Evolutionary conservation across 2,888 invertebrate species (phyloP).

Genomic region (Psococerastis gibbosa): DNA sequence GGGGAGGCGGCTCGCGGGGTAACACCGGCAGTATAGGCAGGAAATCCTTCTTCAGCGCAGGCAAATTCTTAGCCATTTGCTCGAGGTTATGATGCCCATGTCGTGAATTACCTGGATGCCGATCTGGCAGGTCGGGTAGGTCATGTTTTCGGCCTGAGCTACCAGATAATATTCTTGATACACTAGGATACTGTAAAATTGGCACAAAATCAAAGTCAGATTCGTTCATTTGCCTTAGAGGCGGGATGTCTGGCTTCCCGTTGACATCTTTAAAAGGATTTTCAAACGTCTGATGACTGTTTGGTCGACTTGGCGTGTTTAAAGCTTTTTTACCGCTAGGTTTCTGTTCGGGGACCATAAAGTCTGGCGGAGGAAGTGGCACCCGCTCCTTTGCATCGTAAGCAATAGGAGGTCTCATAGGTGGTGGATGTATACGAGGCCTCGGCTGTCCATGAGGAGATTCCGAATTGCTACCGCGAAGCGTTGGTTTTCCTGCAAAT

Average conservation of each 20-base stretch:
- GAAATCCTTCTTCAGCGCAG: slow-evolving; percentile 12
- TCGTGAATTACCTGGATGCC: slow-evolving; percentile 24
- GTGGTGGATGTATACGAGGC: slow-evolving; percentile 64
- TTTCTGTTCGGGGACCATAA: slow-evolving; percentile 31
- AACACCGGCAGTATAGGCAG: slow-evolving; percentile 10
- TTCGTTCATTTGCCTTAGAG: slow-evolving; percentile 19
- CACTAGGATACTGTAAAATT: slow-evolving; percentile 58
- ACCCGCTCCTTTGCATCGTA: slow-evolving; percentile 69
- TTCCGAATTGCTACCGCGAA: slow-evolving; percentile 49
- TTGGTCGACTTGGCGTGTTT: slow-evolving; percentile 53
- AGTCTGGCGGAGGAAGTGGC: slow-evolving; percentile 51
- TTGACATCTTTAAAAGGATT: slow-evolving; percentile 19
- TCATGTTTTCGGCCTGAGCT: slow-evolving; percentile 70
- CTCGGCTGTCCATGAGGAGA: slow-evolving; percentile 44
- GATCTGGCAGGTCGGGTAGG: slow-evolving; percentile 54
- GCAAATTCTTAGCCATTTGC: slow-evolving; percentile 13
- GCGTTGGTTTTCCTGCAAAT: slow-evolving; percentile 74
- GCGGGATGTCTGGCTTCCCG: slow-evolving; percentile 18
- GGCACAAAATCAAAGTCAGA: slow-evolving; percentile 38
- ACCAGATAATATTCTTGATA: slow-evolving; percentile 67
- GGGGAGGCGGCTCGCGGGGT: slow-evolving; percentile 11
- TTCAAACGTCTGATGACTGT: slow-evolving; percentile 17
- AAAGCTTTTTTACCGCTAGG: slow-evolving; percentile 39
- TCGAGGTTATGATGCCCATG: slow-evolving; percentile 39
- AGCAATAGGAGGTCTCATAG: slow-evolving; percentile 25